Percentiles rank a stretch among this genome's conserved stretches.
These are phyloP conservation scores for Clunio marinus DNA, from an alignment of 2,888 invertebrate species.

Conservation along the genomic window DNA sequence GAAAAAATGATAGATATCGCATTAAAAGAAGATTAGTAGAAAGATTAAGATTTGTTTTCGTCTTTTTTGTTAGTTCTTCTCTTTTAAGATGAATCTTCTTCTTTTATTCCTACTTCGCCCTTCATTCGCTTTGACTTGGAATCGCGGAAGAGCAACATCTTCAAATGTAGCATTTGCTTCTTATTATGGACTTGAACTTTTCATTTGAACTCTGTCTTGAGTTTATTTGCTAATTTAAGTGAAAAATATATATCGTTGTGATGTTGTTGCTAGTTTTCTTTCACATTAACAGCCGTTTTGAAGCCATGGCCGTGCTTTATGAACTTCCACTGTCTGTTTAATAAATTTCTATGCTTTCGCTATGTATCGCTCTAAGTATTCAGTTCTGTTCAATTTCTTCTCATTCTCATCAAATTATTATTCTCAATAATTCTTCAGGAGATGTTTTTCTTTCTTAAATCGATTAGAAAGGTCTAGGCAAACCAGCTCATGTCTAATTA, in stretches of 20 bases:
- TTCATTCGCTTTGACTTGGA: not conserved
- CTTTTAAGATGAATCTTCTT: not conserved
- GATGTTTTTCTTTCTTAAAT: too few species aligned
- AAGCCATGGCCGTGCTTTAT: too few species aligned
- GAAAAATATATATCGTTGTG: slow-evolving; percentile 21
- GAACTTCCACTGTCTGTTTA: too few species aligned
- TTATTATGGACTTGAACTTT: slow-evolving; percentile 30
- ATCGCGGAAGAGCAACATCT: too few species aligned
- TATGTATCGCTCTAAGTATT: too few species aligned
- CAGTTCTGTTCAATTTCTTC: too few species aligned
- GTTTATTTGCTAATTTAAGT: slow-evolving; percentile 38
- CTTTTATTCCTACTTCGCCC: not conserved
- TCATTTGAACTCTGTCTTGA: slow-evolving; percentile 35
- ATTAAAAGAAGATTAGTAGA: slow-evolving; percentile 38
- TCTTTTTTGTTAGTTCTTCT: slow-evolving; percentile 36
- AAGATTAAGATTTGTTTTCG: slow-evolving; percentile 37
- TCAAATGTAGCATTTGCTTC: slow-evolving; percentile 24
- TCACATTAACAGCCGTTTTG: not conserved
- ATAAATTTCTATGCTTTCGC: too few species aligned
- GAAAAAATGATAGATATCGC: slow-evolving; percentile 36
- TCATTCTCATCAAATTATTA: too few species aligned
- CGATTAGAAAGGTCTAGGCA: not conserved
- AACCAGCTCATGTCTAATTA: slow-evolving; percentile 25
- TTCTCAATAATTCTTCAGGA: too few species aligned
- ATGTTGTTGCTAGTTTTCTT: not conserved